Conservation (phyloP, 1,140 invertebrate species). For the Goniozus legneri region DNA sequence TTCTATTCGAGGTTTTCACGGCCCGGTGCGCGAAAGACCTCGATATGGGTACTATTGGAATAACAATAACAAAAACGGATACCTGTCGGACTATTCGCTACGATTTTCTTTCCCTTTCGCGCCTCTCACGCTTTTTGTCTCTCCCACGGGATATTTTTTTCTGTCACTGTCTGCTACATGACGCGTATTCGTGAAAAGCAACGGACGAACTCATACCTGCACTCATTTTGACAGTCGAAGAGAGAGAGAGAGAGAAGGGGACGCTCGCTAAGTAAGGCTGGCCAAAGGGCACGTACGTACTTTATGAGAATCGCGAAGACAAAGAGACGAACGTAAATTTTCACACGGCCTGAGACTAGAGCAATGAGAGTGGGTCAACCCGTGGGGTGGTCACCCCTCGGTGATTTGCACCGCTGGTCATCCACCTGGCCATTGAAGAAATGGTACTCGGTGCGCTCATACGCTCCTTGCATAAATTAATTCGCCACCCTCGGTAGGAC, state of each 20-base stretch:
- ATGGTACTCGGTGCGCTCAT: constrained; percentile 17
- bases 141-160: constrained; percentile 3
- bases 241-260: not conserved
- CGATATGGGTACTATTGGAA: too few species aligned
- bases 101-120: not conserved
- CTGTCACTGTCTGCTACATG: constrained; percentile 22
- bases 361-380: constrained; percentile 4
- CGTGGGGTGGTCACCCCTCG: constrained; percentile 33
- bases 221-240: constrained; percentile 12
- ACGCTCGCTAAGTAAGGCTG: constrained; percentile 7
- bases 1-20: too few species aligned
- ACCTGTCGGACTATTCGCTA: not conserved
- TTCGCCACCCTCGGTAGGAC: constrained; percentile 30
- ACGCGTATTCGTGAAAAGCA: constrained; percentile 29
- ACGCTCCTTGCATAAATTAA: constrained; percentile 42
- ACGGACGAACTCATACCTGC: constrained; percentile 24
- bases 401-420: constrained; percentile 32
- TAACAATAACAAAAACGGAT: not conserved
- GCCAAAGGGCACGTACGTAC: constrained; percentile 17
- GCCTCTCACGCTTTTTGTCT: not conserved
- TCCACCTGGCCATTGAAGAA: constrained; percentile 41
- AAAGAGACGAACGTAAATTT: constrained; percentile 33
- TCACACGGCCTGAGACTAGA: constrained; percentile 39
- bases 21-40: too few species aligned
- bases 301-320: constrained; percentile 34